Base-by-base conservation (phyloP, 92 coral and sea anemone species). In the Isaurus tuberculatus region DNA sequence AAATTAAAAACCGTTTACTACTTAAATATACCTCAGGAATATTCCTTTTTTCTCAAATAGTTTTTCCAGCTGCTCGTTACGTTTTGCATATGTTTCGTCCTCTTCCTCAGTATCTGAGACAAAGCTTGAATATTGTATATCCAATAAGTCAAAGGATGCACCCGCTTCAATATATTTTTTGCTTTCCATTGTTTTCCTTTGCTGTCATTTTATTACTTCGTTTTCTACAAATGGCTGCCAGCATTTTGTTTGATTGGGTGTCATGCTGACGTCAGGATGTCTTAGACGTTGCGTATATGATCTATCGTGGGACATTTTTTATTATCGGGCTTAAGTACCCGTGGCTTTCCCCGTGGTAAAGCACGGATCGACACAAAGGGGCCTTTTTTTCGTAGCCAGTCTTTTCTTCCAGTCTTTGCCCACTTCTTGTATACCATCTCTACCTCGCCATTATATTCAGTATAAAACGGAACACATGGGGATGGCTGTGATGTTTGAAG, bases 381-480 rank as follows among this genome's bases (percentile, higher is more conserved):
- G 1, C 66, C 55, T 79, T 72, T 80, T 23, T 57, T 40, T 8
- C 84, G 89, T 8, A 73, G 73, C 89, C 92, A 89, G n/a, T 89
- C 87, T 65, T 89, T 89, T 32, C 83, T 69, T 5, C 26, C 70
- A 26, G 92, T 34, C 65, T 85, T 80, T 0, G 87, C 75, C 87
- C 89, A 80, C 25, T 81, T 73, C 20, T 81, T 73, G 80, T 85
- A 89, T 9, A 15, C 22, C 60, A 51, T 51, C 60, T 4, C 70
- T 73, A 86, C 87, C 25, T 90, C 85, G 8, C 90, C 72, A 9
- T 57, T 37, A 23, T 51, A 51, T 90, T 90, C 11, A 66, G 67
- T 72, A 75, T 90, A 74, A 90, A 90, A 4, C 85, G 83, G 61
- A 90, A 90, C 1, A 90, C 83, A 46, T 70, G 92, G 34, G 90